These are phyloP conservation scores for Ginglymostoma cirratum DNA, from an alignment of 2,113 vertebrate genomes.

Conservation along the genomic window DNA sequence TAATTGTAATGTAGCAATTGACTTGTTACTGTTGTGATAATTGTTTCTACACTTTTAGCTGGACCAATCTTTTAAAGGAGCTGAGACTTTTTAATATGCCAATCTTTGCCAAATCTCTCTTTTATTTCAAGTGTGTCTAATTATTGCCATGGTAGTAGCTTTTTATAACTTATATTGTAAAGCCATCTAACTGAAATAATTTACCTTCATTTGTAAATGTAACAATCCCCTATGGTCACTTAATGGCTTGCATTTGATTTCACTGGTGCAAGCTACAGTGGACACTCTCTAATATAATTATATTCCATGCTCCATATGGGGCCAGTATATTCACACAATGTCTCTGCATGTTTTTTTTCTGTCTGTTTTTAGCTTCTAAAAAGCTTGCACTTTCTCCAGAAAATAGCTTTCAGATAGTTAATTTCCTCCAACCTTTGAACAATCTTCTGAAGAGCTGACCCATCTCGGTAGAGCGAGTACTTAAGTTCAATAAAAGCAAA, in stretches of 20 bases:
- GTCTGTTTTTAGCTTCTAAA: not conserved
- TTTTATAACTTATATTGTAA: not conserved
- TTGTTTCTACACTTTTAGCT: not conserved
- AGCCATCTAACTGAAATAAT: not conserved
- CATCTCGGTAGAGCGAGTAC: not conserved
- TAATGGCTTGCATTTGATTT: not conserved
- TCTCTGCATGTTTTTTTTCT: not conserved
- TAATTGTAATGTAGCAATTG: not conserved
- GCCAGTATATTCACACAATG: not conserved
- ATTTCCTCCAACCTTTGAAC: not conserved
- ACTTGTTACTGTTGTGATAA: not conserved
- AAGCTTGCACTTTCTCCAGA: not conserved
- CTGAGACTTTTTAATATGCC: not conserved
- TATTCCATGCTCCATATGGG: not conserved
- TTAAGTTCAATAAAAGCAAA: not conserved
- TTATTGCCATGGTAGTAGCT: not conserved
- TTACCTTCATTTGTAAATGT: constrained; percentile 14
- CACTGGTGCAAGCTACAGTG: not conserved
- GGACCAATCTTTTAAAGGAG: not conserved
- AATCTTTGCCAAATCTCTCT: not conserved
- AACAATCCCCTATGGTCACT: constrained; percentile 18
- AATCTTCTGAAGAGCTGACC: not conserved
- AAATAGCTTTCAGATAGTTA: not conserved
- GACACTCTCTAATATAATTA: not conserved
- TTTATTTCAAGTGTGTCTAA: not conserved